phyloP scores from a whole-genome alignment of 2,888 invertebrate genomes.

The Meiosimyza platycephala region DNA sequence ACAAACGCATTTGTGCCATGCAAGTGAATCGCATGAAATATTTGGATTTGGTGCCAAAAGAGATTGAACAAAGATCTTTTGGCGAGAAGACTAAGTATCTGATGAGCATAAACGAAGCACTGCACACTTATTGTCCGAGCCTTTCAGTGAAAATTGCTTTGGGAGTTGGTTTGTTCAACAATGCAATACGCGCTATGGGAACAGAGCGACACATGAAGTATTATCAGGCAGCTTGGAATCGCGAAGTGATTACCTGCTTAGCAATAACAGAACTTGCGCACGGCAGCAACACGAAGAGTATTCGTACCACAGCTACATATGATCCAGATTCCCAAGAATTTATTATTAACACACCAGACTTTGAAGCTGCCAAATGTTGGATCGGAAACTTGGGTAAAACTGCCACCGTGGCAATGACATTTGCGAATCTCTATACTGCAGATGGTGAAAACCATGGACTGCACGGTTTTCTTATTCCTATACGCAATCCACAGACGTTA shows the following conservation, averaged over 20 bases:
- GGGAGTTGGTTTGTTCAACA: conserved; percentile 80
- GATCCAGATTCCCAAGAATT: conserved; percentile 83
- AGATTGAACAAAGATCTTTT: conserved; percentile 73
- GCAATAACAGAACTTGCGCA: conserved; percentile 94
- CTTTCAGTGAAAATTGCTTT: conserved; percentile 83
- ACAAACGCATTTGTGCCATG: conserved; percentile 77
- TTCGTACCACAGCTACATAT: conserved; percentile 91
- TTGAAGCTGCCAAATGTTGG: conserved; percentile 97
- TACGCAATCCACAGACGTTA: conserved; percentile 82
- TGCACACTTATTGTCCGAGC: conserved; percentile 77
- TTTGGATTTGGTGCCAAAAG: conserved; percentile 74
- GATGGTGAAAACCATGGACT: conserved; percentile 85
- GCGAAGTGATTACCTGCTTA: conserved; percentile 83
- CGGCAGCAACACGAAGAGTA: conserved; percentile 92
- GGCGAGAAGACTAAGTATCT: conserved; percentile 76
- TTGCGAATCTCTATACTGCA: conserved; percentile 88
- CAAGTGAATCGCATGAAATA: conserved; percentile 77
- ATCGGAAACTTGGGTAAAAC: conserved; percentile 91
- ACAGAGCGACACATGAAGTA: conserved; percentile 79
- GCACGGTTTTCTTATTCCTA: conserved; percentile 89
- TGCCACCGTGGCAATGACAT: conserved; percentile 87
- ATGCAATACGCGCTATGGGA: conserved; percentile 79
- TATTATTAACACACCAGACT: conserved; percentile 90
- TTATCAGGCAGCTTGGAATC: conserved; percentile 77
- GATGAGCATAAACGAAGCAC: conserved; percentile 82